A percentile compares a stretch with the other conserved stretches of the same genome.
Evolutionary conservation across 2,113 vertebrate genomes (phyloP).

Genomic region (Stegastes partitus): DNA sequence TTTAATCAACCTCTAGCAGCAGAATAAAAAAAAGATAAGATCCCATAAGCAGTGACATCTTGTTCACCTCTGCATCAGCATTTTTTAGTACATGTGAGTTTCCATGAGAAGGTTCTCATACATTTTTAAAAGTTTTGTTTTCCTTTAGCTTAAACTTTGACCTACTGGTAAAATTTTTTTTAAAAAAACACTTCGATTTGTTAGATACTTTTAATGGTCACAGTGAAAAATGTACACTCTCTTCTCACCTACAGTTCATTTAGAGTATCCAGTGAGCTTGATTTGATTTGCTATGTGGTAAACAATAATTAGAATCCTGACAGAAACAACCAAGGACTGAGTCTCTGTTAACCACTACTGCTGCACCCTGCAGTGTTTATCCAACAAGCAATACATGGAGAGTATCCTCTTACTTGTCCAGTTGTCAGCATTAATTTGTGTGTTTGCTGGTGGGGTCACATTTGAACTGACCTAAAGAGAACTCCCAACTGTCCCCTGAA

Average conservation of each 20-base stretch:
- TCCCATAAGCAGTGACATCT: slow-evolving; percentile 22
- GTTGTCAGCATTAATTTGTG: slow-evolving; percentile 49
- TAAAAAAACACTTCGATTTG: neutral
- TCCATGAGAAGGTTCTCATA: neutral
- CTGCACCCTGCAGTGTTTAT: slow-evolving; percentile 30
- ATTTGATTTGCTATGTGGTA: neutral
- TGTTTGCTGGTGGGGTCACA: slow-evolving; percentile 33
- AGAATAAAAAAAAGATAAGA: slow-evolving; percentile 75
- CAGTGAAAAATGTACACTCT: neutral
- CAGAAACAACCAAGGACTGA: neutral
- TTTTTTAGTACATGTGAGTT: neutral
- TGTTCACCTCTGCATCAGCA: neutral
- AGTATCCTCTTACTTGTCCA: slow-evolving; percentile 24
- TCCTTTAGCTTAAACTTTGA: neutral
- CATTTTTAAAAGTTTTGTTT: neutral
- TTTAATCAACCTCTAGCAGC: slow-evolving; percentile 93
- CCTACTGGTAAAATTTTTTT: neutral
- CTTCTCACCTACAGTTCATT: neutral
- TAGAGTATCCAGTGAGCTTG: neutral
- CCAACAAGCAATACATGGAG: slow-evolving; percentile 20
- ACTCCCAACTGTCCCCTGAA: slow-evolving; percentile 41
- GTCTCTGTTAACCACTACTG: neutral
- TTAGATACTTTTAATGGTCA: neutral
- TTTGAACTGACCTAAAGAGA: slow-evolving; percentile 37
- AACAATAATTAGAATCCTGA: slow-evolving; percentile 3